phyloP scores from a whole-genome alignment of 2,888 invertebrate species.

The Xestobium rufovillosum region DNA sequence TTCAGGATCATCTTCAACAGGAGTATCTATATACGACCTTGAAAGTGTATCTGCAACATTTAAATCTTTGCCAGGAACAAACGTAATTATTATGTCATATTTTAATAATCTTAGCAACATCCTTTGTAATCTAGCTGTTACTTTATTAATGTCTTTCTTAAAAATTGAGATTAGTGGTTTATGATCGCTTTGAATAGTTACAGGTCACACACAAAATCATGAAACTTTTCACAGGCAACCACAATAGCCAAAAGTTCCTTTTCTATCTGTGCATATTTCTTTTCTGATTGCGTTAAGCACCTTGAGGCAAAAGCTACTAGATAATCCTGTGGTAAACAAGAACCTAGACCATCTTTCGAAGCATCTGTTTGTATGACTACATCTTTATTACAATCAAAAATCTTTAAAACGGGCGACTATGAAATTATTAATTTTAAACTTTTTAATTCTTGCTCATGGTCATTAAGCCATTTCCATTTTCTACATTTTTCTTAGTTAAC shows the following conservation, averaged over 20 bases:
- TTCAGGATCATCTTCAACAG: too few relatives aligned
- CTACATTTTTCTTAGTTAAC: constrained; percentile 20
- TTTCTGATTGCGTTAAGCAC: constrained; percentile 28
- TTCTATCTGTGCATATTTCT: constrained; percentile 37
- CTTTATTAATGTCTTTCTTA: too few relatives aligned
- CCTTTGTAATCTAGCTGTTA: too few relatives aligned
- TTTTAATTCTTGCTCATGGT: constrained; percentile 21
- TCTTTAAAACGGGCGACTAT: constrained; percentile 23
- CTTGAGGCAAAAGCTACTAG: constrained; percentile 33
- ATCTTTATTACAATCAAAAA: constrained; percentile 24
- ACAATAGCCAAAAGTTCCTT: constrained; percentile 36
- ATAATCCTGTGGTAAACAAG: constrained; percentile 31
- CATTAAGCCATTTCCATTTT: constrained; percentile 17
- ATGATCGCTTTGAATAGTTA: too few relatives aligned
- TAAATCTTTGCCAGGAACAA: too few relatives aligned
- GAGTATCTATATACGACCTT: too few relatives aligned
- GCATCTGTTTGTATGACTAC: constrained; percentile 31
- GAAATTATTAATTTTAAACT: constrained; percentile 23
- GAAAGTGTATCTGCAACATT: too few relatives aligned
- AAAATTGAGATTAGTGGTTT: too few relatives aligned
- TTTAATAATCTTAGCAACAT: too few relatives aligned
- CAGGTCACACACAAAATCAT: too few relatives aligned
- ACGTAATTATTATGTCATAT: too few relatives aligned
- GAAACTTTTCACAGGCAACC: too few relatives aligned
- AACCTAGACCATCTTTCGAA: constrained; percentile 29